Evolutionary conservation across 2,113 vertebrate genomes (phyloP).

Genomic region (Calcarius ornatus): DNA sequence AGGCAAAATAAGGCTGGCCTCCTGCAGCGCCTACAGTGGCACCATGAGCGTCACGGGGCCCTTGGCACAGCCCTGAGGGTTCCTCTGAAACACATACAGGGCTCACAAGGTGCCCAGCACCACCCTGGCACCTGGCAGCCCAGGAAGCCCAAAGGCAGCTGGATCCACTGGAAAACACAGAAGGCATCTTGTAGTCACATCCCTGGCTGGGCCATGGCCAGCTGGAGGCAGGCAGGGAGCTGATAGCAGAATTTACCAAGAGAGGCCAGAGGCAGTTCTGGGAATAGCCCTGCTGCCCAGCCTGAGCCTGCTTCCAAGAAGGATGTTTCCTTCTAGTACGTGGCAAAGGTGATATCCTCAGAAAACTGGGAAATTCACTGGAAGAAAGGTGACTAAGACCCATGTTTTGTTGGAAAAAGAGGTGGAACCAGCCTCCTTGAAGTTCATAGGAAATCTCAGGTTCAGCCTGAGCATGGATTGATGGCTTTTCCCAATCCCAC

Average conservation of each 20-base stretch:
- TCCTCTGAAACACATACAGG: not conserved
- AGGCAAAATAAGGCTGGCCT: not conserved
- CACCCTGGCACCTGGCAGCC: not conserved
- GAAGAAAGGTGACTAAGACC: not conserved
- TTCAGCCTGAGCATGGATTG: fast-evolving
- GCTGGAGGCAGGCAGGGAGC: not conserved
- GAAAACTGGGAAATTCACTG: not conserved
- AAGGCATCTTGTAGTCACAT: fast-evolving
- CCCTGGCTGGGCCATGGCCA: not conserved
- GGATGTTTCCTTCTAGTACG: fast-evolving
- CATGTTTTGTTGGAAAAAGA: not conserved
- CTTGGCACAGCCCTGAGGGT: not conserved
- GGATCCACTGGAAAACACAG: fast-evolving
- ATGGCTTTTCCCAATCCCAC: not conserved
- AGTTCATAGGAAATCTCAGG: not conserved
- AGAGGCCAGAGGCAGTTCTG: not conserved
- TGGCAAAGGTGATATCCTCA: not conserved
- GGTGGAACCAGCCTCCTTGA: not conserved
- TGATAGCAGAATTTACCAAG: not conserved
- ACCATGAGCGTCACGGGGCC: not conserved
- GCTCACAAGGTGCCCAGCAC: not conserved
- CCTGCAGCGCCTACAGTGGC: fast-evolving
- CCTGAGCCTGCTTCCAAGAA: fast-evolving
- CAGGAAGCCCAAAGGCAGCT: fast-evolving
- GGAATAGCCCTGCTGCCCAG: not conserved